Percentiles rank a stretch among this genome's conserved stretches.
phyloP scores from a whole-genome alignment of 92 coral and sea anemone genomes.

The Epizoanthus scotinus region DNA sequence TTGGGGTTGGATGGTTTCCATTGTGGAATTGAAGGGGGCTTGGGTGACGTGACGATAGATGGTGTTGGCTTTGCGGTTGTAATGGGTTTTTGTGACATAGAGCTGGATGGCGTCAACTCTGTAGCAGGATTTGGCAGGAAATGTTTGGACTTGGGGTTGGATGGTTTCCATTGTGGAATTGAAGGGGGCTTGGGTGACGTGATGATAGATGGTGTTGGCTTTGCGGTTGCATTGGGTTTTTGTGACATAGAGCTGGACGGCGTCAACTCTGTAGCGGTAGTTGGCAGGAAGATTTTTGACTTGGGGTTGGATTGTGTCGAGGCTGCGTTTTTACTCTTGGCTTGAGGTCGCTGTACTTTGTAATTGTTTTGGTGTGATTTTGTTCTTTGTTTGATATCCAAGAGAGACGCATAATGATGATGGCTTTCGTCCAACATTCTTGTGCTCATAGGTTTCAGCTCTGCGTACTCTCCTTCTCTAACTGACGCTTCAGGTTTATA shows the following conservation, averaged over 20 bases:
- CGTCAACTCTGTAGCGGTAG: neutral
- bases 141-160: neutral
- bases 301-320: neutral
- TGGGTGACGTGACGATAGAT: too few species aligned
- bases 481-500: neutral
- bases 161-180: neutral
- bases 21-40: too few species aligned
- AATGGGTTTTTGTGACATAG: neutral
- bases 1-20: too few species aligned
- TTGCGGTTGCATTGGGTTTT: neutral
- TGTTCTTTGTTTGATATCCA: neutral
- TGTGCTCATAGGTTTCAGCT: neutral
- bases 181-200: neutral
- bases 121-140: neutral
- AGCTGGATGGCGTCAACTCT: neutral
- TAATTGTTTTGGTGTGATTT: neutral
- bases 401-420: neutral
- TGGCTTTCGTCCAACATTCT: neutral
- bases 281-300: neutral
- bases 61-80: neutral
- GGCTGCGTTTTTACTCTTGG: too few species aligned
- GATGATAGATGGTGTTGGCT: neutral
- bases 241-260: neutral
- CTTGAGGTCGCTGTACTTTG: neutral
- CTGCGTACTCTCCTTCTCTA: neutral